These are phyloP conservation scores for Cheilosia scutellata DNA, from an alignment of 2,888 invertebrate genomes.

Conservation along the genomic window DNA sequence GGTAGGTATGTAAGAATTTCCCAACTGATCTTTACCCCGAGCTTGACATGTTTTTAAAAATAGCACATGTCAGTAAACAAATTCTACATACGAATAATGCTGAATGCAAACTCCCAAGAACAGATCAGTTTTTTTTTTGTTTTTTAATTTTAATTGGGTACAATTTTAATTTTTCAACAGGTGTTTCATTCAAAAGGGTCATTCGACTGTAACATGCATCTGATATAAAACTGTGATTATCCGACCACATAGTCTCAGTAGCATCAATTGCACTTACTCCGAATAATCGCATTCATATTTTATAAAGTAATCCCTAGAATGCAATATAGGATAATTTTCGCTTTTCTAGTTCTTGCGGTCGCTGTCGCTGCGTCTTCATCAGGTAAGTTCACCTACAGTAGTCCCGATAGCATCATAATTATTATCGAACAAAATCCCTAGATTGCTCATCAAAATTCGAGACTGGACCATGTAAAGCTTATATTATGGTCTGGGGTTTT, in stretches of 20 bases:
- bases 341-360: background rate
- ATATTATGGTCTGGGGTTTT: slow-evolving; percentile 85
- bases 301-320: background rate
- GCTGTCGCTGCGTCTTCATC: background rate
- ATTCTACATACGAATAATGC: no score
- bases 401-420: background rate
- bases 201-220: background rate
- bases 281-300: background rate
- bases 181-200: background rate
- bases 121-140: background rate
- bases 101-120: background rate
- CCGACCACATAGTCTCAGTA: slow-evolving; percentile 6
- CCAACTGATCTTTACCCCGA: no score
- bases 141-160: background rate
- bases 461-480: slow-evolving; percentile 21
- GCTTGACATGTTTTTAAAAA: no score
- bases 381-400: background rate
- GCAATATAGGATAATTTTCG: slow-evolving; percentile 15
- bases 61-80: no score
- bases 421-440: background rate
- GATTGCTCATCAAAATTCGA: slow-evolving; percentile 20
- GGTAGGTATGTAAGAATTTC: no score
- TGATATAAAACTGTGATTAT: slow-evolving; percentile 1
- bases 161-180: background rate
- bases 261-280: background rate